Conservation (phyloP, 2,888 invertebrate species). For the Cerastoderma edule region DNA sequence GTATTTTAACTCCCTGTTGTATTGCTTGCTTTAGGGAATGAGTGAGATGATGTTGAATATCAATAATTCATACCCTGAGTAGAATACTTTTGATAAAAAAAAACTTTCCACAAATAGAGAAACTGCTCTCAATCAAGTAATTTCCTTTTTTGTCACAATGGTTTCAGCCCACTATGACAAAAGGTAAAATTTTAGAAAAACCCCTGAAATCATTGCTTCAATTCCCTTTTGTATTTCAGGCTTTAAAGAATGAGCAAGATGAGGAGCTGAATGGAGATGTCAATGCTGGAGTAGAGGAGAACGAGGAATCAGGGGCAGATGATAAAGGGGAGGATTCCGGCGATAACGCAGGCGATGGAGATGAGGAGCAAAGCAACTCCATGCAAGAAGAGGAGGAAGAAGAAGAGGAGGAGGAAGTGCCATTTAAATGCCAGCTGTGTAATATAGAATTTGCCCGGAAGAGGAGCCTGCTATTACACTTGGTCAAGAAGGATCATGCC, state of each 20-base stretch:
- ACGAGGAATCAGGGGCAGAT: not conserved
- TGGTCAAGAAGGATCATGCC: not conserved
- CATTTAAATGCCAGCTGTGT: conserved; percentile 1
- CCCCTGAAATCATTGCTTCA: too few relatives aligned
- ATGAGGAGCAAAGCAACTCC: not conserved
- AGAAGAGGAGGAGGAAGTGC: not conserved
- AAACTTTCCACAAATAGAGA: too few relatives aligned
- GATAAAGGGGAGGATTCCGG: not conserved
- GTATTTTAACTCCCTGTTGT: too few relatives aligned
- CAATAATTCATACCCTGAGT: too few relatives aligned
- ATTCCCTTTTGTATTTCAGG: too few relatives aligned
- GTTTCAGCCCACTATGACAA: too few relatives aligned
- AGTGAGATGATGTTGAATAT: too few relatives aligned
- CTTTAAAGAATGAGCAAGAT: conserved; percentile 4
- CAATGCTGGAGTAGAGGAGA: not conserved
- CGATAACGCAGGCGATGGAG: not conserved
- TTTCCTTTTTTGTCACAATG: too few relatives aligned
- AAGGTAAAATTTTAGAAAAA: too few relatives aligned
- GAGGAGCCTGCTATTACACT: not conserved
- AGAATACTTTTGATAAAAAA: too few relatives aligned
- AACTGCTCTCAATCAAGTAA: too few relatives aligned
- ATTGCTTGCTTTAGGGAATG: too few relatives aligned
- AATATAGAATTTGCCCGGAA: not conserved
- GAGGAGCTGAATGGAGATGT: not conserved
- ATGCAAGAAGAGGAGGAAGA: not conserved